Conservation (phyloP, 2,888 invertebrate species). For the Drosophila mayaguana region DNA sequence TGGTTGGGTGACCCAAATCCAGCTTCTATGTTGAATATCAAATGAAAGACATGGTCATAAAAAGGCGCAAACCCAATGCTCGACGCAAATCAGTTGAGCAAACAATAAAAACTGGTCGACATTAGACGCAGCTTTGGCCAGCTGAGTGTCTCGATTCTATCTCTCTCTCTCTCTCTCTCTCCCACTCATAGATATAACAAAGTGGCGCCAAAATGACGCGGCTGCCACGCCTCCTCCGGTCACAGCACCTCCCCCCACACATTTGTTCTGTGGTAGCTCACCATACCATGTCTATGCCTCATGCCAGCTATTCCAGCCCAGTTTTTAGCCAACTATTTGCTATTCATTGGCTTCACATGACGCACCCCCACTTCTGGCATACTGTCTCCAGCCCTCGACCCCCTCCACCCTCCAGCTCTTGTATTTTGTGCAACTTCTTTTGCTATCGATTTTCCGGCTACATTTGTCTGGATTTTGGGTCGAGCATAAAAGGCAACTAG, state of each 20-base stretch:
- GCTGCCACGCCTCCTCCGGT: constrained; percentile 31
- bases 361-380: constrained; percentile 14
- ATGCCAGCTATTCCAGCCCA: neutral
- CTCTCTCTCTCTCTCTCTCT: constrained; percentile 12
- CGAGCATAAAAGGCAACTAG: constrained; percentile 67
- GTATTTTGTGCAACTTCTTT: constrained; percentile 64
- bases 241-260: neutral
- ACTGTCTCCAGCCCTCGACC: neutral
- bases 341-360: constrained; percentile 77
- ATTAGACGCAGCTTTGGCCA: constrained; percentile 16
- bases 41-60: constrained; percentile 53
- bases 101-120: constrained; percentile 61
- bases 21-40: constrained; percentile 67
- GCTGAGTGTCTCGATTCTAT: constrained; percentile 59
- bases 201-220: constrained; percentile 77
- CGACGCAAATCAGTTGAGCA: constrained; percentile 72
- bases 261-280: too few species aligned
- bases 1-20: constrained; percentile 69
- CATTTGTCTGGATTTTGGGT: constrained; percentile 78
- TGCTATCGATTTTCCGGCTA: constrained; percentile 66
- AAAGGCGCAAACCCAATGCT: constrained; percentile 41
- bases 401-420: neutral
- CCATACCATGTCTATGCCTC: neutral
- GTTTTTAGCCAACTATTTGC: constrained; percentile 54
- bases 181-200: constrained; percentile 74